Evolutionary conservation across 92 coral and sea anemone genomes (phyloP).

Genomic region (Isaurus tuberculatus): DNA sequence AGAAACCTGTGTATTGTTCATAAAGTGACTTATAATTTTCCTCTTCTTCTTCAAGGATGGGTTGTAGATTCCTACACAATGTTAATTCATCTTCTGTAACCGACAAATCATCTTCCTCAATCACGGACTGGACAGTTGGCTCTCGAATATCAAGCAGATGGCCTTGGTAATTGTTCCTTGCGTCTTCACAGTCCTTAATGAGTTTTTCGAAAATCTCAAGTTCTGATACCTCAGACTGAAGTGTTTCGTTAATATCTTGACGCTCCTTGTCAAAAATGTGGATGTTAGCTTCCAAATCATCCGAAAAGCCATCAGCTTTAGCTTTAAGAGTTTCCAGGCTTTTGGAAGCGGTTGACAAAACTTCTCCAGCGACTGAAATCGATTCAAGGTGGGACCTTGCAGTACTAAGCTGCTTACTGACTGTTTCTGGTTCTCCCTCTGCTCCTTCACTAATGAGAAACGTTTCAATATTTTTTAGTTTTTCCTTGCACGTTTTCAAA

Average conservation of each 20-base stretch:
- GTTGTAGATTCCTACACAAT: conserved; percentile 53
- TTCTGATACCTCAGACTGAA: conserved; percentile 3
- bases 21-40: conserved; percentile 41
- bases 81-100: conserved; percentile 57
- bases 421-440: not conserved
- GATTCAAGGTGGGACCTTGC: not conserved
- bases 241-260: not conserved
- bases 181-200: conserved; percentile 24
- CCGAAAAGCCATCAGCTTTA: conserved; percentile 7
- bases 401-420: conserved; percentile 12
- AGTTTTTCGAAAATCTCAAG: conserved; percentile 22
- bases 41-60: conserved; percentile 55
- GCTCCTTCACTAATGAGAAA: conserved; percentile 18
- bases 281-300: conserved; percentile 20
- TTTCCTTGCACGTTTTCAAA: conserved; percentile 36
- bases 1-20: conserved; percentile 40
- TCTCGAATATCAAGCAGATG: conserved; percentile 45
- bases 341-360: conserved; percentile 36
- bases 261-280: conserved; percentile 20
- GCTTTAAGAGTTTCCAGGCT: conserved; percentile 59
- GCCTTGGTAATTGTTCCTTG: conserved; percentile 15
- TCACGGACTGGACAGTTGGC: conserved; percentile 16
- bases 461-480: conserved; percentile 6
- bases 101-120: conserved; percentile 53
- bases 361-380: not conserved